A percentile compares a stretch with the other conserved stretches of the same genome.
Evolutionary conservation across 2,888 invertebrate species (phyloP).

Genomic region (Megastigmus dorsalis): DNA sequence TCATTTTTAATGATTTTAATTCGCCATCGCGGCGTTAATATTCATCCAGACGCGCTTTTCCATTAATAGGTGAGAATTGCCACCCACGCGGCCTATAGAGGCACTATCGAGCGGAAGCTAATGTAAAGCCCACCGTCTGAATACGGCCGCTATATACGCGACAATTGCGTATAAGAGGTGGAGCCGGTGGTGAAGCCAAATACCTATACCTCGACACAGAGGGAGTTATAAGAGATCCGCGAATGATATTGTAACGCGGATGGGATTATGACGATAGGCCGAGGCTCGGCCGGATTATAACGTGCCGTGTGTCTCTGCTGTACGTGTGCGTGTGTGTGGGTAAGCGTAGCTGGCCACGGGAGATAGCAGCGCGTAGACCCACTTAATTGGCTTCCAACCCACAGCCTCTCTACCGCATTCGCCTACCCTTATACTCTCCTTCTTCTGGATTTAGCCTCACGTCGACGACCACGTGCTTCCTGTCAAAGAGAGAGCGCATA

Average conservation of each 20-base stretch:
- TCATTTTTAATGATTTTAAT: no score
- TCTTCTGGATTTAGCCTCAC: conserved; percentile 19
- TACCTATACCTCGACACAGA: no score
- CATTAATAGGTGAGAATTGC: background rate
- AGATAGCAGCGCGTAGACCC: conserved; percentile 67
- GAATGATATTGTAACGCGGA: conserved; percentile 67
- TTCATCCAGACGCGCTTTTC: no score
- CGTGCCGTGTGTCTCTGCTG: no score
- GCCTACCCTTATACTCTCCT: no score
- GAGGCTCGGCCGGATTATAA: conserved; percentile 63
- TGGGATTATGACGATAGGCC: conserved; percentile 65
- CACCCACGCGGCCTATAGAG: background rate
- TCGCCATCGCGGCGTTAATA: no score
- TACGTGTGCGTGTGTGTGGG: conserved; percentile 64
- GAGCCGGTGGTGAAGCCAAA: no score
- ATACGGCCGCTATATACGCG: background rate
- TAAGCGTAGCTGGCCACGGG: conserved; percentile 66
- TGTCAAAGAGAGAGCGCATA: no score
- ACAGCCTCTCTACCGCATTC: no score
- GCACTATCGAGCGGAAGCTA: background rate
- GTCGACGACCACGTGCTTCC: no score
- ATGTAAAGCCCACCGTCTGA: background rate
- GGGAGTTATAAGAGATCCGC: conserved; percentile 60
- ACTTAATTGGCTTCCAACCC: conserved; percentile 64
- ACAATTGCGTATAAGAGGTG: no score